Percentiles rank a stretch among this genome's conserved stretches.
Conservation (phyloP, 2,113 vertebrate genomes). For the Coracopsis vasa region DNA sequence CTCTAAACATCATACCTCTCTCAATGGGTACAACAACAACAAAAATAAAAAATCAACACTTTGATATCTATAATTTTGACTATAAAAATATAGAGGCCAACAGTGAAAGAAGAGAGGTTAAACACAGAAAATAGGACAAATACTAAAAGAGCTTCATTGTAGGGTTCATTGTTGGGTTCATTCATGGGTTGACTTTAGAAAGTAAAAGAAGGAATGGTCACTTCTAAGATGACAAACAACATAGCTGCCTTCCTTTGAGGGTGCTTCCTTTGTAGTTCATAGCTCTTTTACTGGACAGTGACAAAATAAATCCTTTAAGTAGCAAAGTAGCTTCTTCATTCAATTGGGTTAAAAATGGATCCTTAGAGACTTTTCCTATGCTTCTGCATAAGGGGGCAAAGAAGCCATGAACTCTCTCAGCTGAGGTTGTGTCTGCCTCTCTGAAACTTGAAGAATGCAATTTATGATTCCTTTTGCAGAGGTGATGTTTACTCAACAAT, state of each 20-base stretch:
- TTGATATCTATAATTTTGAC: not conserved
- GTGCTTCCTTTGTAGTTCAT: not conserved
- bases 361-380: not conserved
- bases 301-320: not conserved
- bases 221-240: not conserved
- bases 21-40: not conserved
- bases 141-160: not conserved
- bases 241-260: not conserved
- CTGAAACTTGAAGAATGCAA: not conserved
- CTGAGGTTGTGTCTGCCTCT: not conserved
- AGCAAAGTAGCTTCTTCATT: not conserved
- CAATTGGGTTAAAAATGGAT: not conserved
- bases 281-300: not conserved
- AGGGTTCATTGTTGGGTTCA: too few species aligned
- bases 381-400: not conserved
- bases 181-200: not conserved
- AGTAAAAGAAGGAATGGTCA: not conserved
- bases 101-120: not conserved
- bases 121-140: not conserved
- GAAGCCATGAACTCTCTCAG: not conserved
- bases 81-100: not conserved
- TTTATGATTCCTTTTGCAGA: not conserved
- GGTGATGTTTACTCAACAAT: not conserved
- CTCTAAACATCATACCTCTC: not conserved
- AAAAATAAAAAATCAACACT: not conserved